A percentile compares a stretch with the other conserved stretches of the same genome.
phyloP scores from a whole-genome alignment of 1,140 invertebrate genomes.

The Prorops nasuta region DNA sequence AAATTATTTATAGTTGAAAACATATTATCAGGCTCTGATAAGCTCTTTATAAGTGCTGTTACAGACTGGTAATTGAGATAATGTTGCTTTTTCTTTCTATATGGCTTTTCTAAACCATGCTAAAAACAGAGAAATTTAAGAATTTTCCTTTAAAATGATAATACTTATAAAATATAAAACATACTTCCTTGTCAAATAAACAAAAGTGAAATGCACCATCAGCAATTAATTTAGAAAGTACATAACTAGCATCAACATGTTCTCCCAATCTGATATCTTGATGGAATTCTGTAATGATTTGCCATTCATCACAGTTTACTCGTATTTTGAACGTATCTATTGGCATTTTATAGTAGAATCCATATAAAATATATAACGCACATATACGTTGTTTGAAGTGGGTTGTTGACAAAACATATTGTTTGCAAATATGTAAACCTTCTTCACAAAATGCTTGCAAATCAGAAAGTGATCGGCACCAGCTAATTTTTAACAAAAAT shows the following conservation, averaged over 20 bases:
- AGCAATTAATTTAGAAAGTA: slow-evolving; percentile 44
- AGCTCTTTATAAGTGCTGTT: slow-evolving; percentile 25
- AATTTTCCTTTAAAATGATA: background rate
- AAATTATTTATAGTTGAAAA: slow-evolving; percentile 28
- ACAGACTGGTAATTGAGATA: slow-evolving; percentile 31
- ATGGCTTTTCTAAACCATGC: slow-evolving; percentile 41
- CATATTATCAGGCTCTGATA: slow-evolving; percentile 22
- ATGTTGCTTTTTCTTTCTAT: slow-evolving; percentile 16
- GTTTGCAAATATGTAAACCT: slow-evolving; percentile 42
- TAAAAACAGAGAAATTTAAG: slow-evolving; percentile 21
- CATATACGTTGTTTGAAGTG: slow-evolving; percentile 42
- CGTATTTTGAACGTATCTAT: slow-evolving; percentile 40
- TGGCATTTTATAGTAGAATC: slow-evolving; percentile 49
- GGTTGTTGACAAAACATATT: slow-evolving; percentile 34
- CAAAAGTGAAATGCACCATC: slow-evolving; percentile 42
- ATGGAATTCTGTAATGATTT: slow-evolving; percentile 34
- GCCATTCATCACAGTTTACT: slow-evolving; percentile 41
- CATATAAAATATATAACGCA: slow-evolving; percentile 48
- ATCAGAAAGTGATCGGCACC: slow-evolving; percentile 31
- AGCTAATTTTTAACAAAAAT: slow-evolving; percentile 26
- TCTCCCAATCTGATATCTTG: slow-evolving; percentile 35
- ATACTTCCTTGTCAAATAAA: slow-evolving; percentile 43
- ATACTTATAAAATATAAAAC: slow-evolving; percentile 8
- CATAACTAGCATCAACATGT: slow-evolving; percentile 47
- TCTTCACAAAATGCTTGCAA: slow-evolving; percentile 49